These are phyloP conservation scores for Bellardia pandia DNA, from an alignment of 2,888 invertebrate species.

Conservation along the genomic window DNA sequence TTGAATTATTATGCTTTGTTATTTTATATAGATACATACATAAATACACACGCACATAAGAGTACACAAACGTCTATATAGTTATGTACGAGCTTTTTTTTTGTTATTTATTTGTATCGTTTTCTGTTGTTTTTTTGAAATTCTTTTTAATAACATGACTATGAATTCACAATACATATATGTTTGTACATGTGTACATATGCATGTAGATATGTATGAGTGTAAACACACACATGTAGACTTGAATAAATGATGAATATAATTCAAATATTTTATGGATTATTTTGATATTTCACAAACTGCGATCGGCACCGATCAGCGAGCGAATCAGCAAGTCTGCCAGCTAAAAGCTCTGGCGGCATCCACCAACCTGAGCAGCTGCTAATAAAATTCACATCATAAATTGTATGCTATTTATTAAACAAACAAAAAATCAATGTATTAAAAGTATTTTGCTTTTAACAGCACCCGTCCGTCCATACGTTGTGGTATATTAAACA, in stretches of 20 bases:
- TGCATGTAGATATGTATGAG: background rate
- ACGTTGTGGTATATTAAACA: background rate
- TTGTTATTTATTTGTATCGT: slow-evolving; percentile 2
- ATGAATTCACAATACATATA: background rate
- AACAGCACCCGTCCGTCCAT: background rate
- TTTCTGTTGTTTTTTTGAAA: slow-evolving; percentile 6
- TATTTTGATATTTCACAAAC: slow-evolving; percentile 63
- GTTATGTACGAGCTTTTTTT: slow-evolving; percentile 21
- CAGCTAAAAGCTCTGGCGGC: background rate
- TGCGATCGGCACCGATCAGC: slow-evolving; percentile 16
- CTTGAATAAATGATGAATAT: slow-evolving; percentile 35
- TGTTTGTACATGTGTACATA: background rate
- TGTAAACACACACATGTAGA: slow-evolving; percentile 17
- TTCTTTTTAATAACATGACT: slow-evolving; percentile 20
- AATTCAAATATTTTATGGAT: slow-evolving; percentile 45
- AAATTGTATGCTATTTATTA: slow-evolving; percentile 34
- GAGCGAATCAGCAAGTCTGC: background rate
- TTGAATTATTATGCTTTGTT: slow-evolving; percentile 26
- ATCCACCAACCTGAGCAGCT: slow-evolving; percentile 5
- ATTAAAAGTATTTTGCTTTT: background rate
- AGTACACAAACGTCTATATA: background rate
- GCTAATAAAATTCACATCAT: slow-evolving; percentile 11
- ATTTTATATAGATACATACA: background rate
- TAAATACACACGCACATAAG: background rate
- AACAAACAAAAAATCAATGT: slow-evolving; percentile 34